Evolutionary conservation across 2,888 invertebrate species (phyloP), one percentile per base, ranked within the genome.

Genomic region (Girardia tigrina): DNA sequence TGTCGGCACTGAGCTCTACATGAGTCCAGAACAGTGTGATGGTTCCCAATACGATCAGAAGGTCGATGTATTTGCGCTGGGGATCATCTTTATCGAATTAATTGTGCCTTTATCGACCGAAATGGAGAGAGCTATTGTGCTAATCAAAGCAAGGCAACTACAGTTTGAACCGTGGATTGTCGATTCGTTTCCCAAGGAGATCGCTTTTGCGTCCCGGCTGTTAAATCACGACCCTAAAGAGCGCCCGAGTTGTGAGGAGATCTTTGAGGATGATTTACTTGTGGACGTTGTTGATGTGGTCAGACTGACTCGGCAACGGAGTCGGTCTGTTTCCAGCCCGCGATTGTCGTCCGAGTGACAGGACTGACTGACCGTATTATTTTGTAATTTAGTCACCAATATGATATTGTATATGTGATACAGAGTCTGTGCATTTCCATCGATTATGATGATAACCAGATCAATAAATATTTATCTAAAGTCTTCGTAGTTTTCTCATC

Each of bases 21-120:
- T 98, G 97, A 94, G 94, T 42, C 97, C 97, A 0, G 97, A 98
- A 83, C 95, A 84, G 84, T 79, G 79, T 29, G 78, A 78, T 29
- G 81, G 81, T 12, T 79, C 80, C 69, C 79, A 78, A 1, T 86
- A 86, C 79, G 84, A 83, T 29, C 81, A 82, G 72, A 94, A 94
- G 85, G 94, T 94, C 75, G 95, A 95, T 84, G 94, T 95, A 77
- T 95, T 90, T 86, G 92, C 94, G 0, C 86, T 95, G 78, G 95
- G 94, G 0, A 87, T 98, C 77, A 93, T 98, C 78, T 88, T 94
- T 79, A 91, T 94, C 83, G 98, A 98, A 85, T 83, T 98, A 76
- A 86, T 95, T 69, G 89, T 90, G 74, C 91, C 92, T 23, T 95
- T 97, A 84, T 85, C 86, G 12, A 97, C 97, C 0, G 90, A 92